Evolutionary conservation across 2,113 vertebrate genomes (phyloP).

Genomic region (Cavia aperea): DNA sequence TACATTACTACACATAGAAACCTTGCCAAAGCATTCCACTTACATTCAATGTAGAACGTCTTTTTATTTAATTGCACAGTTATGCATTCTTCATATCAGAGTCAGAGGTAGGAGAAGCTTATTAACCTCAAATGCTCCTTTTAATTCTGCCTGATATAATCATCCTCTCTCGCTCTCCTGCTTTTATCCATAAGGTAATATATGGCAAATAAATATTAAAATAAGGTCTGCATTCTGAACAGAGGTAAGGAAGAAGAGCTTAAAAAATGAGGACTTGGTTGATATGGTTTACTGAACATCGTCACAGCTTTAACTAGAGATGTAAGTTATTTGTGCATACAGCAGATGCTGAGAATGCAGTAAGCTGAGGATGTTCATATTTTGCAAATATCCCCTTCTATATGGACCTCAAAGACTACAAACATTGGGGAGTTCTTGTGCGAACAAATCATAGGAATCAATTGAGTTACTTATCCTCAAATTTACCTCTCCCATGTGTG

Average conservation of each 20-base stretch:
- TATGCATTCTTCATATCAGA: constrained; percentile 9
- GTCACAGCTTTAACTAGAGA: neutral
- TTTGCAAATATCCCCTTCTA: neutral
- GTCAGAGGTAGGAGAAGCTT: neutral
- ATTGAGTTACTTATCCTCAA: neutral
- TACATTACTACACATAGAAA: constrained; percentile 2
- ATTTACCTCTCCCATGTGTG: accelerated
- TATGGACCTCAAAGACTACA: neutral
- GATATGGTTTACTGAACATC: neutral
- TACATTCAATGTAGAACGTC: neutral
- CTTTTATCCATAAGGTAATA: neutral
- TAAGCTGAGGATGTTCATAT: neutral
- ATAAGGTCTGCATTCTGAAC: neutral
- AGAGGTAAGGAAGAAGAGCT: neutral
- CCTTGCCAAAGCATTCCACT: neutral
- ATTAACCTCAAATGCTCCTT: neutral
- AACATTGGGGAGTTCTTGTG: neutral
- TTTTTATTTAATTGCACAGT: constrained; percentile 41
- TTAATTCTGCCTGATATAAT: neutral
- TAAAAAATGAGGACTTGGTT: neutral
- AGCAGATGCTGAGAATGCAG: neutral
- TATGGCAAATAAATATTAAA: neutral
- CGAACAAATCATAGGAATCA: neutral
- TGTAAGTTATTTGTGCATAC: neutral
- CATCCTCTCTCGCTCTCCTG: accelerated